These are phyloP conservation scores for Poeciliopsis paucimaculata DNA, from an alignment of 2,797 vertebrate species.

Conservation along the genomic window DNA sequence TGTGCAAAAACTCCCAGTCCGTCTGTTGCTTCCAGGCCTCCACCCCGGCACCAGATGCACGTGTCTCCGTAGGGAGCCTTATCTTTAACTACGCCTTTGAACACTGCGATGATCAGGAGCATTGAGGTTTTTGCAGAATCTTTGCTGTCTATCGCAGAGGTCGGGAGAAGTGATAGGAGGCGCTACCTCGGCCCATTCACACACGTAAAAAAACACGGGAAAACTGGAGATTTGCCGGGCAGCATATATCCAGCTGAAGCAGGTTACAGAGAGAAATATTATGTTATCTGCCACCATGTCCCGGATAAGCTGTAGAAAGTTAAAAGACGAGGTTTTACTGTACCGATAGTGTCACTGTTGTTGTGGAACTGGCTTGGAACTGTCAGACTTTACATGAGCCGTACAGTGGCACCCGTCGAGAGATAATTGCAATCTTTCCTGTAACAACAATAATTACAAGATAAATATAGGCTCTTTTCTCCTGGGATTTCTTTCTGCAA, in stretches of 20 bases:
- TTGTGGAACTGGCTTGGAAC: constrained; percentile 18
- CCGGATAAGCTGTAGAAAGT: not conserved
- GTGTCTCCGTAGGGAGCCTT: constrained; percentile 59
- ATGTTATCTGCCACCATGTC: not conserved
- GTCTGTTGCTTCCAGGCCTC: constrained; percentile 47
- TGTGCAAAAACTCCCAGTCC: constrained; percentile 35
- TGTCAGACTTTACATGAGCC: constrained; percentile 30
- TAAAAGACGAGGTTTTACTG: not conserved
- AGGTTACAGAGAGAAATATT: not conserved
- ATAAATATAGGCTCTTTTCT: constrained; percentile 48
- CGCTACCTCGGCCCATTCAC: not conserved
- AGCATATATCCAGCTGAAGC: not conserved
- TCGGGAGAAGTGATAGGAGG: not conserved
- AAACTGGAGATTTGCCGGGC: not conserved
- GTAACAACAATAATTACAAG: constrained; percentile 55
- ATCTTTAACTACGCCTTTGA: constrained; percentile 73
- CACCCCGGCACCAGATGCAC: constrained; percentile 53
- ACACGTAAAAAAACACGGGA: not conserved
- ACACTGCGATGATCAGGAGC: constrained; percentile 73
- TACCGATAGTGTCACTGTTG: not conserved
- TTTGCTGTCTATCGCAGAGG: constrained; percentile 52
- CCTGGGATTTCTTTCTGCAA: constrained; percentile 20
- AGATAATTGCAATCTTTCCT: constrained; percentile 45
- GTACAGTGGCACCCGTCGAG: not conserved
- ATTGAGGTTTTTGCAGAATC: constrained; percentile 60